Conservation (phyloP, 2,797 vertebrate species). For the Sardinella longiceps region DNA sequence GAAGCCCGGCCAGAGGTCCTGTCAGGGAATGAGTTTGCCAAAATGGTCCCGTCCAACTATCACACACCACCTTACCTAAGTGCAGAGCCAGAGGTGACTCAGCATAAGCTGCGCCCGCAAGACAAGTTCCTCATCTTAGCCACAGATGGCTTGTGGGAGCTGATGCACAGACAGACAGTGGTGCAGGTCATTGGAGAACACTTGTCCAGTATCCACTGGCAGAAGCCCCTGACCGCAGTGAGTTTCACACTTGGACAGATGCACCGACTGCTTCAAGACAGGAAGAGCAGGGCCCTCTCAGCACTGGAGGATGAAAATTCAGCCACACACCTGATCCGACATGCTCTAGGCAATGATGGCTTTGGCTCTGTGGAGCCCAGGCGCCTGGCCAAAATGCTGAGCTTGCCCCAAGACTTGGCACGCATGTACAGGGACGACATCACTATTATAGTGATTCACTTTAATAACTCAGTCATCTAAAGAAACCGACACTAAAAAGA, state of each 20-base stretch:
- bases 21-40: constrained; percentile 42
- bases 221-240: constrained; percentile 55
- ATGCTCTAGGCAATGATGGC: constrained; percentile 67
- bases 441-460: constrained; percentile 67
- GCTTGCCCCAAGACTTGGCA: constrained; percentile 64
- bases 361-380: constrained; percentile 59
- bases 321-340: constrained; percentile 67
- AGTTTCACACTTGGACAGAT: constrained; percentile 60
- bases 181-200: constrained; percentile 67
- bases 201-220: constrained; percentile 63
- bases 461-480: constrained; percentile 58
- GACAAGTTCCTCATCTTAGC: constrained; percentile 73
- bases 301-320: constrained; percentile 66
- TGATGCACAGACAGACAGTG: constrained; percentile 69
- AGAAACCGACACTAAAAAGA: not conserved
- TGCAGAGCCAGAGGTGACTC: constrained; percentile 62
- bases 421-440: constrained; percentile 73
- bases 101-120: constrained; percentile 55
- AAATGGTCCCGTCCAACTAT: constrained; percentile 55
- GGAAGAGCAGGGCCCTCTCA: constrained; percentile 53
- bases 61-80: constrained; percentile 72
- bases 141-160: constrained; percentile 70
- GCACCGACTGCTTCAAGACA: constrained; percentile 63
- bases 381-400: constrained; percentile 66
- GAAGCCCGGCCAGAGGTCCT: constrained; percentile 55